Evolutionary conservation across 2,113 vertebrate species (phyloP).

Genomic region (Larimichthys polyactis): DNA sequence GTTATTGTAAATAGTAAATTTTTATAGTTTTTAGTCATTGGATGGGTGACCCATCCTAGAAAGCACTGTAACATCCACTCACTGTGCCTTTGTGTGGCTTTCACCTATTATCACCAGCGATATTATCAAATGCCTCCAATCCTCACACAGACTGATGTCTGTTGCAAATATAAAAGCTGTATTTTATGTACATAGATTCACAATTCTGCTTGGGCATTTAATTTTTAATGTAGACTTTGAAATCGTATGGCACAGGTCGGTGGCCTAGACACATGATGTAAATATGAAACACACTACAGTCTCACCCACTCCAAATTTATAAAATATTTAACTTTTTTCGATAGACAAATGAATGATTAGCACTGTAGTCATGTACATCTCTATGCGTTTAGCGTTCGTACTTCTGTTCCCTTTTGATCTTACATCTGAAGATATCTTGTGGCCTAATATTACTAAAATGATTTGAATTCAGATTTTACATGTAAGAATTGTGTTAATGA

Average conservation of each 20-base stretch:
- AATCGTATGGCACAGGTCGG: constrained; percentile 1
- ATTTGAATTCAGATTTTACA: constrained; percentile 41
- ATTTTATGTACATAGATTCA: constrained; percentile 54
- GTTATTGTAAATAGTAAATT: constrained; percentile 43
- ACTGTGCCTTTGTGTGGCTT: constrained; percentile 35
- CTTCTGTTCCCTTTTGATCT: constrained; percentile 44
- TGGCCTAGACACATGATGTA: constrained; percentile 46
- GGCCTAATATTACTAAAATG: constrained; percentile 30
- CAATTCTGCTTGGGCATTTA: constrained; percentile 55
- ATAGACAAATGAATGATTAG: constrained; percentile 52
- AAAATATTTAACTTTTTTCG: constrained; percentile 48
- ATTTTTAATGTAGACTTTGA: constrained; percentile 13
- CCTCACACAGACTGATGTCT: constrained; percentile 18
- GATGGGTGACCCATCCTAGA: not conserved
- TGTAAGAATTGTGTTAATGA: constrained; percentile 47
- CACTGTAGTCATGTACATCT: constrained; percentile 45
- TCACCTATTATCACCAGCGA: constrained; percentile 45
- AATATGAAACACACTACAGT: constrained; percentile 50
- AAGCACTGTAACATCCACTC: constrained; percentile 38
- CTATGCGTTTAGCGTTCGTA: constrained; percentile 12
- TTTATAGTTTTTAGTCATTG: constrained; percentile 20
- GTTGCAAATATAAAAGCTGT: constrained; percentile 18
- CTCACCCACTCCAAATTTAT: constrained; percentile 30
- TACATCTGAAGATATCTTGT: constrained; percentile 21
- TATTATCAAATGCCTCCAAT: constrained; percentile 11